Base-by-base conservation (phyloP, 2,797 vertebrate genomes). In the Chaenodraco wilsoni region DNA sequence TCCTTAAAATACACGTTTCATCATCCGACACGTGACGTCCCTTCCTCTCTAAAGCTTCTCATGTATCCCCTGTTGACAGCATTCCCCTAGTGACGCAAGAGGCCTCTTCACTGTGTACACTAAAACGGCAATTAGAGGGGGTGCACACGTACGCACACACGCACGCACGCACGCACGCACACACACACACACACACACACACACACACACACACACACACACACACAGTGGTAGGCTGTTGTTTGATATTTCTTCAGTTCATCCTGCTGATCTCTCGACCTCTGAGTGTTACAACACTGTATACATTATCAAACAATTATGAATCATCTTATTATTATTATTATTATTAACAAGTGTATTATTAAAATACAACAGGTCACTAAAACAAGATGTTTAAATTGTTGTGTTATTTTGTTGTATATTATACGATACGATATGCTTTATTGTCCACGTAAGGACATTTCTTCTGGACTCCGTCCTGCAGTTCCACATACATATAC, bases 21-120 rank as follows among this genome's bases (percentile, higher is more conserved):
- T 74, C 62, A 55, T 14, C 4, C 40, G 16, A 21, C 44, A 8
- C 13, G 5, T 49, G 60, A 69, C 65, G 19, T 75, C 77, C 58
- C 72, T 71, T 71, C 67, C 77, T 73, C 14, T 4, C 8, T 41
- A 8, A 19, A 37, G 17, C 16, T 31, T 23, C 49, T 19, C 5
- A 16, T 11, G 9, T 4, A 9, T 12, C 3, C 12, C 1, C 17
- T 12, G 8, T 37, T 16, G 40, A 68, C 65, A 10, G 48, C 12
- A 13, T 50, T 33, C 41, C 19, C 37, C 3, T 16, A 1, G 2
- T 79, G 77, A 81, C 54, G 48, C 44, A 76, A 40, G 15, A 59
- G 44, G 4, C 59, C 17, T 16, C 16, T 33, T 14, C 9, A 8
- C 63, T 55, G 65, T 65, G n/a, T 60, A 44, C 40, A 55, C 52